phyloP scores from a whole-genome alignment of 2,888 invertebrate species.

The Drosophila subsilvestris region DNA sequence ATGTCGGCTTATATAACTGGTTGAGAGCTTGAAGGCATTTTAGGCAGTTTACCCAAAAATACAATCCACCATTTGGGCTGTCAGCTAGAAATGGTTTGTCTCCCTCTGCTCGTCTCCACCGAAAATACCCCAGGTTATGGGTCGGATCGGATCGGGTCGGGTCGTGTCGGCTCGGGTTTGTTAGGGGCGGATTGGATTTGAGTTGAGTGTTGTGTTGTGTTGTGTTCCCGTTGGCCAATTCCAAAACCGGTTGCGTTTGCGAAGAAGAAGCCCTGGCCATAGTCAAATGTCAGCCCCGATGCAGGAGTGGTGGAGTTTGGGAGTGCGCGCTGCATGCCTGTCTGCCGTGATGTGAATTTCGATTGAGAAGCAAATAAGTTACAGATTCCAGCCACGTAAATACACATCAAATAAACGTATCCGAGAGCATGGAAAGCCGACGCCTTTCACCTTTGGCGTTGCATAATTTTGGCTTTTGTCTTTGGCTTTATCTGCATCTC shows the following conservation, averaged over 20 bases:
- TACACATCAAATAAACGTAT: constrained; percentile 11
- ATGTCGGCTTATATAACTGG: constrained; percentile 59
- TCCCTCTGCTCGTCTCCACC: not conserved
- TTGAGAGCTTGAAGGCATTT: constrained; percentile 13
- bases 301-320: not conserved
- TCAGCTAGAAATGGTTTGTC: constrained; percentile 14
- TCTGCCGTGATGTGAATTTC: constrained; percentile 49
- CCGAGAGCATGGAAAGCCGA: constrained; percentile 26
- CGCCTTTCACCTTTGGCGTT: constrained; percentile 72
- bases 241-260: constrained; percentile 31
- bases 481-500: constrained; percentile 15
- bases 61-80: constrained; percentile 3
- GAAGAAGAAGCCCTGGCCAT: constrained; percentile 17
- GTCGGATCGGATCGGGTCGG: constrained; percentile 2
- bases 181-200: not conserved
- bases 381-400: constrained; percentile 55
- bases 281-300: constrained; percentile 34
- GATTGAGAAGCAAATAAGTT: constrained; percentile 52
- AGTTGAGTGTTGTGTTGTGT: not conserved
- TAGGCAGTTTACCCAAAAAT: constrained; percentile 15
- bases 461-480: constrained; percentile 57
- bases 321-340: too few species aligned
- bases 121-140: not conserved
- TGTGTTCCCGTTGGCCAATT: constrained; percentile 23
- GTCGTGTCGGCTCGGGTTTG: constrained; percentile 1